Evolutionary conservation across 2,113 vertebrate genomes (phyloP).

Genomic region (Cricetomys ansorgei): DNA sequence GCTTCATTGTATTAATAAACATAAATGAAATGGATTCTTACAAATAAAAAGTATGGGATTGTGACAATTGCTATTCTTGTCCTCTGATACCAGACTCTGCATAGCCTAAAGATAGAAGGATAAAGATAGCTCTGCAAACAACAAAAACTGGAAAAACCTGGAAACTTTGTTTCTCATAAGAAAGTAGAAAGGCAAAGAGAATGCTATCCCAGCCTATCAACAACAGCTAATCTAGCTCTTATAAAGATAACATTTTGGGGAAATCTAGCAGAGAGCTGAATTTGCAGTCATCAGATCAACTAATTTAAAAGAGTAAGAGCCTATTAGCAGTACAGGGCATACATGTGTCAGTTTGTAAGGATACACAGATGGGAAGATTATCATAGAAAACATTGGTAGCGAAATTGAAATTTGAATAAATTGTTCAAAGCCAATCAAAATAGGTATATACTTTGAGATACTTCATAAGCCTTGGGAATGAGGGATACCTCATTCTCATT

Average conservation of each 20-base stretch:
- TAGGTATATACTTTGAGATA: neutral
- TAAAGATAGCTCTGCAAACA: neutral
- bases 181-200: neutral
- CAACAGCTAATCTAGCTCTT: neutral
- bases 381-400: neutral
- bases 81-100: neutral
- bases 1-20: neutral
- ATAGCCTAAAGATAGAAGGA: neutral
- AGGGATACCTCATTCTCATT: neutral
- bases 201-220: neutral
- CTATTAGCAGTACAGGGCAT: neutral
- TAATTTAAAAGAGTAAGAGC: neutral
- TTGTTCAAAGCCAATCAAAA: neutral
- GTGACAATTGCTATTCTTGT: neutral
- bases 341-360: neutral
- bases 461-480: neutral
- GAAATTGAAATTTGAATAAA: too few species aligned
- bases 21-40: neutral
- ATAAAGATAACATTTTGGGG: neutral
- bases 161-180: neutral
- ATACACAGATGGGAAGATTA: neutral
- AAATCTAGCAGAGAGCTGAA: neutral
- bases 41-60: neutral
- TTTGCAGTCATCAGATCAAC: neutral
- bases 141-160: neutral